Evolutionary conservation across 2,888 invertebrate species (phyloP).

Genomic region (Catonia carolina): DNA sequence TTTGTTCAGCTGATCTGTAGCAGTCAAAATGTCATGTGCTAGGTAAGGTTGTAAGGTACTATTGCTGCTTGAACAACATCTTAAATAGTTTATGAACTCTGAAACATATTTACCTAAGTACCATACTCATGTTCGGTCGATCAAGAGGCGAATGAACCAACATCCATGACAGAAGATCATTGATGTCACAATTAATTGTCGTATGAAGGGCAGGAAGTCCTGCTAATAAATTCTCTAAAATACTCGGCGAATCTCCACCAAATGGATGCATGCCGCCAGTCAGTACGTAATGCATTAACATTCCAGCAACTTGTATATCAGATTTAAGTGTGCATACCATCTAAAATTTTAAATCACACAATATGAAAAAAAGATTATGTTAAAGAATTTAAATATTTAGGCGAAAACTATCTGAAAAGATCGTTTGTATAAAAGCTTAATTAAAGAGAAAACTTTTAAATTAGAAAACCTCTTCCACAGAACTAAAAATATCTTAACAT

Average conservation of each 20-base stretch:
- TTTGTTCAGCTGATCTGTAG: too few species aligned
- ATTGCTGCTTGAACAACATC: too few species aligned
- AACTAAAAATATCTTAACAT: too few species aligned
- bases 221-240: constrained; percentile 40
- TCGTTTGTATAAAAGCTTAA: too few species aligned
- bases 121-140: constrained; percentile 41
- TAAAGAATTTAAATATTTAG: background rate
- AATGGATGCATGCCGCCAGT: constrained; percentile 43
- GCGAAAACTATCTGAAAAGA: too few species aligned
- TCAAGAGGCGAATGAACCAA: constrained; percentile 40
- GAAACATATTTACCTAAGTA: constrained; percentile 42
- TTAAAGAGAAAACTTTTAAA: too few species aligned
- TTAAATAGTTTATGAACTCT: too few species aligned
- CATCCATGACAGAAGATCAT: constrained; percentile 43
- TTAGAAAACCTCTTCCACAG: too few species aligned
- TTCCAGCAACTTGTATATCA: constrained; percentile 43
- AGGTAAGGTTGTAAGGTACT: too few species aligned
- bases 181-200: constrained; percentile 38
- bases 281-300: constrained; percentile 41
- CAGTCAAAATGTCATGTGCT: too few species aligned
- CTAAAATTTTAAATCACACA: background rate
- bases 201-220: constrained; percentile 35
- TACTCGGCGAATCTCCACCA: constrained; percentile 40
- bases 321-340: constrained; percentile 33
- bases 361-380: background rate